phyloP scores from a whole-genome alignment of 2,797 vertebrate genomes.

The Intellagama lesueurii region DNA sequence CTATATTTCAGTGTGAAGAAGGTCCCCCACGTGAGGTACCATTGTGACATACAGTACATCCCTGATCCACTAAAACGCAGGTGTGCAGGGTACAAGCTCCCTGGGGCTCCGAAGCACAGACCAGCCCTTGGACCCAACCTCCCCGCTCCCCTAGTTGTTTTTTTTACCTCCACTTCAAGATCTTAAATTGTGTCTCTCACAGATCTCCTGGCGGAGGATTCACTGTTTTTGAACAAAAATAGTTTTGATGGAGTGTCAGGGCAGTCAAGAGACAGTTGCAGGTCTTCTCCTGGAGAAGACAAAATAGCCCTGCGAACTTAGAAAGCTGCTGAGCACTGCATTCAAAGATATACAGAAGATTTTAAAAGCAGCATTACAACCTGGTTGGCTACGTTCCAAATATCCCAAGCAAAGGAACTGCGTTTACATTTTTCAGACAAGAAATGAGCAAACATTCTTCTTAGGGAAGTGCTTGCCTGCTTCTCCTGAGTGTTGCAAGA shows the following conservation, averaged over 20 bases:
- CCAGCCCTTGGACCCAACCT: too few species aligned
- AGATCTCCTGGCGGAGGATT: not conserved
- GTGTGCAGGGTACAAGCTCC: too few species aligned
- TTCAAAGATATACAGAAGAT: constrained; percentile 12
- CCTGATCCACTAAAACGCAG: constrained; percentile 9
- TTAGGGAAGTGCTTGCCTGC: constrained; percentile 20
- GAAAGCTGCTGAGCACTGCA: constrained; percentile 5
- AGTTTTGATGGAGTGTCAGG: too few species aligned
- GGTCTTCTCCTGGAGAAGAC: not conserved
- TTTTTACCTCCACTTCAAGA: not conserved
- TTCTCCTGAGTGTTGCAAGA: not conserved
- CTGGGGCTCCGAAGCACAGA: too few species aligned
- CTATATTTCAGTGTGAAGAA: not conserved
- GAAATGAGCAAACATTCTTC: constrained; percentile 7
- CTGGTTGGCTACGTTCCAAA: not conserved
- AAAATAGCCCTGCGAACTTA: not conserved
- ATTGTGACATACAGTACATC: constrained; percentile 21
- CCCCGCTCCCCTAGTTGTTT: not conserved
- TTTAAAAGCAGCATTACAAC: constrained; percentile 41
- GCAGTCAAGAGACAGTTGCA: too few species aligned
- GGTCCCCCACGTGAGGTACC: constrained; percentile 17
- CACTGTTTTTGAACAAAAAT: too few species aligned
- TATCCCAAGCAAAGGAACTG: not conserved
- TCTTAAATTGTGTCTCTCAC: not conserved
- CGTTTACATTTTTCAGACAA: constrained; percentile 26